Percentiles rank a stretch among this genome's conserved stretches.
Evolutionary conservation across 2,888 invertebrate species (phyloP).

Genomic region (Plebejus anna): DNA sequence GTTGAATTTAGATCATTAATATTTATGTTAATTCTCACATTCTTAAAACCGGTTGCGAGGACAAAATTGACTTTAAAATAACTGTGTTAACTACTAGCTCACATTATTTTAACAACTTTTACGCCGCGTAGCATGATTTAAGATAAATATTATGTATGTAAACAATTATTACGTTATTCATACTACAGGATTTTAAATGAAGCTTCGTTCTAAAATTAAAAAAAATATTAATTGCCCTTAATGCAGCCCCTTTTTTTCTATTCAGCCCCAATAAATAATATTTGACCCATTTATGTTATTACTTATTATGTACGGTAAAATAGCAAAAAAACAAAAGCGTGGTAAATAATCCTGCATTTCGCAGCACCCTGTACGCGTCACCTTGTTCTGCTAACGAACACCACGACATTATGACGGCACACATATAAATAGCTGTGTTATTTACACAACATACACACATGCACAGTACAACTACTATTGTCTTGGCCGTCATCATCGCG

Average conservation of each 20-base stretch:
- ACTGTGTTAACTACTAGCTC: no score
- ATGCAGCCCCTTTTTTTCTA: no score
- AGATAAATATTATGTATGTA: no score
- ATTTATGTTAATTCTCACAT: background rate
- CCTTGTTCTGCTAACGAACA: conserved; percentile 23
- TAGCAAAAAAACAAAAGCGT: background rate
- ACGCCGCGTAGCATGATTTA: no score
- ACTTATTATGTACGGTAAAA: background rate
- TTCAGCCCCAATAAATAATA: no score
- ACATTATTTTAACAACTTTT: no score
- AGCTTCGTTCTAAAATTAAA: no score
- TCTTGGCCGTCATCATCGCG: background rate
- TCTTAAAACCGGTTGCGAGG: background rate
- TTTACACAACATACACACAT: conserved; percentile 21
- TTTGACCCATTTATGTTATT: no score
- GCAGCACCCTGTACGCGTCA: background rate
- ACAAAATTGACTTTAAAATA: background rate
- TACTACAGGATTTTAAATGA: no score
- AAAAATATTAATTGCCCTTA: no score
- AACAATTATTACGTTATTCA: no score
- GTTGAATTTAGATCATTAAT: no score
- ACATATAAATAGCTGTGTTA: conserved; percentile 21
- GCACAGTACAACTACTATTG: background rate
- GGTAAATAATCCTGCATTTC: background rate
- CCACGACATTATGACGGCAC: conserved; percentile 18